phyloP scores from a whole-genome alignment of 2,113 vertebrate genomes.

The Clarias magur region DNA sequence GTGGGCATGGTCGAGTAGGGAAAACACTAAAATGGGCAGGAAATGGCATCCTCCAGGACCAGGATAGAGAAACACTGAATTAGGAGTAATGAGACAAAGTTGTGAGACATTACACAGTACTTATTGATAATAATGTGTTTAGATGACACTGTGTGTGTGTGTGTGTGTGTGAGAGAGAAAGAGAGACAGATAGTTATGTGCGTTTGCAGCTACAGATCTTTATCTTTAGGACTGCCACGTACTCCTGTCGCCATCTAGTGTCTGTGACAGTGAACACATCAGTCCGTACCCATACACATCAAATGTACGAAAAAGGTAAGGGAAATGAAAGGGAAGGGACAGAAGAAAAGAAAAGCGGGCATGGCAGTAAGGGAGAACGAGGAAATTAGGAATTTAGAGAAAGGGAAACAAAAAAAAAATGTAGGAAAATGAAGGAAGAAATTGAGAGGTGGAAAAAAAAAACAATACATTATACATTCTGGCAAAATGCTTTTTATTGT shows the following conservation, averaged over 20 bases:
- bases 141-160: background rate
- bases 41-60: too few species aligned
- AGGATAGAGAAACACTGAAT: too few species aligned
- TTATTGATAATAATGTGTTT: background rate
- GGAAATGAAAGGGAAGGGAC: background rate
- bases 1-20: too few species aligned
- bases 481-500: slow-evolving; percentile 48
- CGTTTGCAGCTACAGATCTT: background rate
- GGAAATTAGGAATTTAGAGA: background rate
- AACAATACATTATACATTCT: background rate
- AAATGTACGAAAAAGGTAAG: background rate
- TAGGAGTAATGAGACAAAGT: background rate
- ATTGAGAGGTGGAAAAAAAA: background rate
- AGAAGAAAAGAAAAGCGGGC: background rate
- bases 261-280: background rate
- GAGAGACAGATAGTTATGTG: background rate
- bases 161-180: background rate
- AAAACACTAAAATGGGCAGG: too few species aligned
- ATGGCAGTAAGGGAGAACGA: background rate
- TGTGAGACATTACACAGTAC: background rate
- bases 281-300: background rate
- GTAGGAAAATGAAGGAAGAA: background rate
- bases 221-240: background rate
- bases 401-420: background rate
- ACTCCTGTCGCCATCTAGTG: background rate